phyloP scores from a whole-genome alignment of 2,888 invertebrate species.

The Nemoura dubitans region DNA sequence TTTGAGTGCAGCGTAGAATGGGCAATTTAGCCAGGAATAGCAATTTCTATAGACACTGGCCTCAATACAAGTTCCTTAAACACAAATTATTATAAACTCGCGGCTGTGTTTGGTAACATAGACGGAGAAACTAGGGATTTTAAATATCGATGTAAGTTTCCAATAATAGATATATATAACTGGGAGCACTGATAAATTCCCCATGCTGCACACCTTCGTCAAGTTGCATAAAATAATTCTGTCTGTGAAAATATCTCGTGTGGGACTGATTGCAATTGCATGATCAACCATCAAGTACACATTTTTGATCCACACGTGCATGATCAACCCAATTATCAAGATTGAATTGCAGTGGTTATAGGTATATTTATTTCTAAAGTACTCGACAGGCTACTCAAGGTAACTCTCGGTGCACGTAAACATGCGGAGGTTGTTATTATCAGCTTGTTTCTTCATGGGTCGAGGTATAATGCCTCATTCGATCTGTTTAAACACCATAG shows the following conservation, averaged over 20 bases:
- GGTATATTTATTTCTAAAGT: not conserved
- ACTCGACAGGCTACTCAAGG: not conserved
- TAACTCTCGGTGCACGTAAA: not conserved
- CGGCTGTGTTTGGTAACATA: too few species aligned
- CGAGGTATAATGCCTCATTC: too few species aligned
- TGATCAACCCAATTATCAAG: slow-evolving; percentile 14
- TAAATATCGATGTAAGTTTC: too few species aligned
- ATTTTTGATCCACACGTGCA: slow-evolving; percentile 23
- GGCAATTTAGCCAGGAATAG: too few species aligned
- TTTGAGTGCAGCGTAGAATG: not conserved
- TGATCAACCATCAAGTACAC: not conserved
- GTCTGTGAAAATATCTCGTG: not conserved
- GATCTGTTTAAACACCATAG: too few species aligned
- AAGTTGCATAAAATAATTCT: not conserved
- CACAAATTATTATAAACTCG: too few species aligned
- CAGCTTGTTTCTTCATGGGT: not conserved
- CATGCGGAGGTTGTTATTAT: not conserved
- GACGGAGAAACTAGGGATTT: too few species aligned
- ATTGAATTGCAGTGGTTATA: not conserved
- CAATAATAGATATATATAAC: too few species aligned
- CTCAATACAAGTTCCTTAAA: too few species aligned
- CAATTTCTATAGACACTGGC: too few species aligned
- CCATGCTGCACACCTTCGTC: too few species aligned
- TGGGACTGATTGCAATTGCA: not conserved
- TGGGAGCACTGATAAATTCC: too few species aligned